Base-by-base conservation (phyloP, 30 jellyfish, hydroid and myxozoan genomes). In the Aurelia aurita complex sp. Pacific region DNA sequence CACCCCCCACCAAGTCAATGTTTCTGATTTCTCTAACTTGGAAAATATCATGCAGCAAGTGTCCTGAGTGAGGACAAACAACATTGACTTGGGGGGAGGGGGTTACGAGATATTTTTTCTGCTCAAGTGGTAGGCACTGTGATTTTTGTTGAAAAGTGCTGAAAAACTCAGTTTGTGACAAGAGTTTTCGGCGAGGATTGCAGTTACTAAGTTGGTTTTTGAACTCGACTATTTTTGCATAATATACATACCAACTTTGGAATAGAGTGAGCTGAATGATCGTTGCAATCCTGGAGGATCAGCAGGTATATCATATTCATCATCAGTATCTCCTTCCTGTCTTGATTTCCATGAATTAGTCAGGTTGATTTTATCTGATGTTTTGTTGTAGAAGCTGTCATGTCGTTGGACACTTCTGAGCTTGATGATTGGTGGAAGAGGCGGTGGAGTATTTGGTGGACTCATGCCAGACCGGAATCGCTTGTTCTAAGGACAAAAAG, bases 301-400 rank as follows among this genome's bases (percentile, higher is more conserved):
- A 32, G 80, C 80, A 2, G 89, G 89, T 1, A 79, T 65, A 46
- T 79, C 89, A 65, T 79, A 79, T 32, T 64, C 89, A 10, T 79
- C 89, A 64, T 79, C 80, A 1, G 74, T 43, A 11, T 65, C 89
- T 19, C 1, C 80, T n/a, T 77, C 78, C 53, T 63, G 67, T 15
- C 32, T 64, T 23, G 69, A 7, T 10, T 36, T 64, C 79, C 89
- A 64, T 67, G 64, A 63, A 42, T 79, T 53, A 1, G 74, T 32
- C 73, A 79, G 12, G 52, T 55, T 42, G 50, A 79, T 79, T 51
- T 64, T 52, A 18, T 64, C 80, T 69, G 16, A 51, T 17, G 63
- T 51, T 19, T 17, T 79, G 23, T 75, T 46, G 62, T 64, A 42
- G 33, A 77, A 36, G 19, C 68, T 40, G 40, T 64, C 89, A 29